Evolutionary conservation across 2,888 invertebrate genomes (phyloP).

Genomic region (Oxystoma pomonae): DNA sequence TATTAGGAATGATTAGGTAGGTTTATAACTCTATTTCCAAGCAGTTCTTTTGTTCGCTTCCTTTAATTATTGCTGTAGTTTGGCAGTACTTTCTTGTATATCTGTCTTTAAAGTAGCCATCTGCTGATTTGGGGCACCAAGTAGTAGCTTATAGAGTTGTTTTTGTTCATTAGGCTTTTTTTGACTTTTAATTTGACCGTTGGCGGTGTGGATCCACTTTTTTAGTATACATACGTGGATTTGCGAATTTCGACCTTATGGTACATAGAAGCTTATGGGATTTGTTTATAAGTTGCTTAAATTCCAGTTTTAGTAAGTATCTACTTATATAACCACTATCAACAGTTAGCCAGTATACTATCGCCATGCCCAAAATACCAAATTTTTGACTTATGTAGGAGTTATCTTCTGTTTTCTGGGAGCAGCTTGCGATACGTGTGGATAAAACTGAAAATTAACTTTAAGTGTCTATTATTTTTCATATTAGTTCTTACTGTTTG

Average conservation of each 20-base stretch:
- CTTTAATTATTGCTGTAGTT: not conserved
- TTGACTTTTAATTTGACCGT: not conserved
- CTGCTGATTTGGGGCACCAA: not conserved
- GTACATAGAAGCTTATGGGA: not conserved
- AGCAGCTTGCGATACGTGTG: too few relatives aligned
- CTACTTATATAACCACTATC: not conserved
- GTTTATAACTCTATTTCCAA: not conserved
- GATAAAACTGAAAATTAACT: too few relatives aligned
- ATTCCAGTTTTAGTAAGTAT: not conserved
- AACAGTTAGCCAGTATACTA: not conserved
- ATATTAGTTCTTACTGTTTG: too few relatives aligned
- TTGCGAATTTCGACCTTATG: not conserved
- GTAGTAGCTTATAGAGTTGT: not conserved
- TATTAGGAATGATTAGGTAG: too few relatives aligned
- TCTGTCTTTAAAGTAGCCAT: not conserved
- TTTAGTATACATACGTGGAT: not conserved
- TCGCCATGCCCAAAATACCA: not conserved
- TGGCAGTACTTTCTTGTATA: not conserved
- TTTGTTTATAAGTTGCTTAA: not conserved
- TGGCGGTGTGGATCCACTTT: not conserved
- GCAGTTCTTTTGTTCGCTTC: not conserved
- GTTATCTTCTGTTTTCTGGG: slow-evolving; percentile 9
- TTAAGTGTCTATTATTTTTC: too few relatives aligned
- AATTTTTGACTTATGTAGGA: not conserved
- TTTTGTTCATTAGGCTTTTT: not conserved